These are phyloP conservation scores for Macrotrachela quadricornifera DNA, from an alignment of 1,140 invertebrate genomes.

Conservation along the genomic window DNA sequence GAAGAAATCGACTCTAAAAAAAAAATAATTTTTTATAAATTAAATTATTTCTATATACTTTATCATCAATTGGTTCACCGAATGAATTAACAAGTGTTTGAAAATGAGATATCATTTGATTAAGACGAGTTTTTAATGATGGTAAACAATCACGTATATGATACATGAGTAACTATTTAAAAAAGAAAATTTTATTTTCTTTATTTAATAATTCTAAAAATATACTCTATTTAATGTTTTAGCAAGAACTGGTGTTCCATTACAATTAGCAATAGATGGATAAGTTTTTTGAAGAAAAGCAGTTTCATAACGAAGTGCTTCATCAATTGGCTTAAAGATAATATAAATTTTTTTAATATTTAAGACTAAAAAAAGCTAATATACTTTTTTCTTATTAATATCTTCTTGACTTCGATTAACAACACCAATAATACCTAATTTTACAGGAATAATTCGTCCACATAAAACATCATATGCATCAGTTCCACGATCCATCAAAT, in stretches of 20 bases:
- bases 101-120: conserved; percentile 88
- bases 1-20: conserved; percentile 60
- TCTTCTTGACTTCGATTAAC: conserved; percentile 94
- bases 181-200: not conserved
- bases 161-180: conserved; percentile 66
- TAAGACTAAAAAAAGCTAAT: no score
- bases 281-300: conserved; percentile 83
- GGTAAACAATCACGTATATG: conserved; percentile 95
- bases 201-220: not conserved
- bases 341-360: not conserved
- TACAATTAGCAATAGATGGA: conserved; percentile 76
- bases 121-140: conserved; percentile 87
- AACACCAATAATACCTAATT: conserved; percentile 88
- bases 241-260: conserved; percentile 85
- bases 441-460: conserved; percentile 88
- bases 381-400: conserved; percentile 77
- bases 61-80: conserved; percentile 84
- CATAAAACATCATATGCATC: conserved; percentile 95
- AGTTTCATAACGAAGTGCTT: conserved; percentile 77
- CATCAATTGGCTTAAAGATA: conserved; percentile 38
- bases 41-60: conserved; percentile 34
- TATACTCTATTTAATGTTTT: conserved; percentile 72
- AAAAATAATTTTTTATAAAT: no score
- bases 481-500: conserved; percentile 93
- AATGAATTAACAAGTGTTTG: conserved; percentile 81